These are phyloP conservation scores for Axea sp. DNA, from an alignment of 2,888 invertebrate species.

Conservation along the genomic window DNA sequence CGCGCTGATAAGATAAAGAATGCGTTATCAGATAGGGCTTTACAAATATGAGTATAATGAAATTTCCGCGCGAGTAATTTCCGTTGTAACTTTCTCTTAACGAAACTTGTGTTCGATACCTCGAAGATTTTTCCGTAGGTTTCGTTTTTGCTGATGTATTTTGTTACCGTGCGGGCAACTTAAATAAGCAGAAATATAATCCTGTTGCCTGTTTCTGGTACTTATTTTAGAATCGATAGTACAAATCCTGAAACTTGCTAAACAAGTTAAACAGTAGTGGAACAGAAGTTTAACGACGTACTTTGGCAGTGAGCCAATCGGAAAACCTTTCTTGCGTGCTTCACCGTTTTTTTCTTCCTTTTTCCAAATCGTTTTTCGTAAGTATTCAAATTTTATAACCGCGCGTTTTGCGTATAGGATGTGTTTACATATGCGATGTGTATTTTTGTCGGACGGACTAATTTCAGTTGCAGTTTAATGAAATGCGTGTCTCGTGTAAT, in stretches of 20 bases:
- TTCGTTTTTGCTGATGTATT: constrained; percentile 11
- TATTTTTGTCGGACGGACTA: constrained; percentile 11
- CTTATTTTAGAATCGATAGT: constrained; percentile 55
- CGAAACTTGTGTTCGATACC: neutral
- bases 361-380: neutral
- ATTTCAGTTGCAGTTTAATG: constrained; percentile 3
- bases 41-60: constrained; percentile 26
- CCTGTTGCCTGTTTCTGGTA: constrained; percentile 25
- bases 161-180: constrained; percentile 24
- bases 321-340: constrained; percentile 35
- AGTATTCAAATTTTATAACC: constrained; percentile 16
- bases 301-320: constrained; percentile 51
- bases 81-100: constrained; percentile 32
- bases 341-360: constrained; percentile 21
- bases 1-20: constrained; percentile 16
- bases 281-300: constrained; percentile 58
- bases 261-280: constrained; percentile 54
- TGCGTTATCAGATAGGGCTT: constrained; percentile 10
- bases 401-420: neutral
- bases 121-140: constrained; percentile 15
- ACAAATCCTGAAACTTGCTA: constrained; percentile 56
- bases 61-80: constrained; percentile 26
- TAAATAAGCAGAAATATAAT: constrained; percentile 43
- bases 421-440: neutral
- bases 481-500: neutral